Evolutionary conservation across 2,797 vertebrate species (phyloP), one percentile per base, ranked within the genome.

Genomic region (Schizothorax lantsangensis): DNA sequence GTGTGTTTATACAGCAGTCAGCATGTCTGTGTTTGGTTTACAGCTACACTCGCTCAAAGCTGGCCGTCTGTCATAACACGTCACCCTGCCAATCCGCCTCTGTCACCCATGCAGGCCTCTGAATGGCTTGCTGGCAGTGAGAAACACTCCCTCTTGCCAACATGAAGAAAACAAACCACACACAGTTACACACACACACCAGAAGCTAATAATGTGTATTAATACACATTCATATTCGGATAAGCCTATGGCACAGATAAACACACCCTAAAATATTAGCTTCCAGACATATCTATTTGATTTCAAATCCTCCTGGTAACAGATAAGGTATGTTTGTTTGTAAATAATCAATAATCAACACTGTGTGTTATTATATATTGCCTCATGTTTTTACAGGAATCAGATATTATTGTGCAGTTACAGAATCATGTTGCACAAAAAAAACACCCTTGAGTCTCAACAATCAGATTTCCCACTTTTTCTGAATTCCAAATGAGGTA

Each of bases 11-110:
- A 30, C 72, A 66, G 64, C 72, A 78, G 81, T 90, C 79, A 81
- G 38, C 52, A 9, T 73, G 78, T 84, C 71, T 83, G 57, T 89
- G 77, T 88, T 84, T 86, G 81, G 71, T 89, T 86, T 84, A 88
- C 68, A 79, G 78, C 86, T 79, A 82, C 33, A 38, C 54, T 75
- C n/a, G 49, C 81, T 86, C 52, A 17, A 40, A 66, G 40, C 86
- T 81, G n/a, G 78, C 82, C 30, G 81, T 86, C 84, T 66, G 66
- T 84, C 81, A 90, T 74, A 88, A 79, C 64, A 71, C 81, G 84
- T 84, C 83, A 88, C 49, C 38, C 62, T 36, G 86, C 85, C 87
- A 84, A 85, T 72, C 71, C 64, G 62, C 62, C 47, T 79, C 66
- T 43, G 40, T 85, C 52, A 38, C 38, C 79, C 57, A 47, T 71